These are phyloP conservation scores for Drosophila pseudotakahashii DNA, from an alignment of 2,888 invertebrate genomes.

Conservation along the genomic window DNA sequence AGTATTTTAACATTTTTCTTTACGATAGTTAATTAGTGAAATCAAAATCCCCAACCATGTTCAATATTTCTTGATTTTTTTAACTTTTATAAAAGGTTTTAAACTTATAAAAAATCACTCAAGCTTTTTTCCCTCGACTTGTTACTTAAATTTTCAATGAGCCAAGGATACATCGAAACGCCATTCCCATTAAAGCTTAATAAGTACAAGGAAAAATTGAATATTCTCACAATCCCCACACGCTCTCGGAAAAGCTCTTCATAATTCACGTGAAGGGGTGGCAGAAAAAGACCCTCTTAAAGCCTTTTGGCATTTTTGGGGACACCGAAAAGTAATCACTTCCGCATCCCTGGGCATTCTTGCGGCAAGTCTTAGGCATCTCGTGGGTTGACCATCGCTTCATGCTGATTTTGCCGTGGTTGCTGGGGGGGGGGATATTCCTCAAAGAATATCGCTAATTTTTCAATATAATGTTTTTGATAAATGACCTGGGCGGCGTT, in stretches of 20 bases:
- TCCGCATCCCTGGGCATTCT: slow-evolving; percentile 51
- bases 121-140: not conserved
- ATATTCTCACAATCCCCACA: slow-evolving; percentile 12
- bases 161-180: not conserved
- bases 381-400: slow-evolving; percentile 53
- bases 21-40: too few relatives aligned
- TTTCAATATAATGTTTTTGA: slow-evolving; percentile 42
- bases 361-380: slow-evolving; percentile 25
- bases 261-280: slow-evolving; percentile 44
- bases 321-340: slow-evolving; percentile 54
- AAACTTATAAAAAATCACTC: too few relatives aligned
- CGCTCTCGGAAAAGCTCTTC: slow-evolving; percentile 19
- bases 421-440: slow-evolving; percentile 17
- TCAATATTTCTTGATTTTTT: too few relatives aligned
- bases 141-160: slow-evolving; percentile 9
- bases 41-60: too few relatives aligned
- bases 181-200: slow-evolving; percentile 26
- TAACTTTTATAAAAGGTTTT: too few relatives aligned
- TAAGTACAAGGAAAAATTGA: slow-evolving; percentile 11
- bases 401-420: slow-evolving; percentile 56
- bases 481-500: slow-evolving; percentile 41
- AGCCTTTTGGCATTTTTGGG: slow-evolving; percentile 14
- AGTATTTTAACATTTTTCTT: too few relatives aligned
- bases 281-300: slow-evolving; percentile 25
- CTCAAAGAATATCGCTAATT: slow-evolving; percentile 53